These are phyloP conservation scores for Chymomyza procnemis DNA, from an alignment of 2,888 invertebrate species.

Conservation along the genomic window DNA sequence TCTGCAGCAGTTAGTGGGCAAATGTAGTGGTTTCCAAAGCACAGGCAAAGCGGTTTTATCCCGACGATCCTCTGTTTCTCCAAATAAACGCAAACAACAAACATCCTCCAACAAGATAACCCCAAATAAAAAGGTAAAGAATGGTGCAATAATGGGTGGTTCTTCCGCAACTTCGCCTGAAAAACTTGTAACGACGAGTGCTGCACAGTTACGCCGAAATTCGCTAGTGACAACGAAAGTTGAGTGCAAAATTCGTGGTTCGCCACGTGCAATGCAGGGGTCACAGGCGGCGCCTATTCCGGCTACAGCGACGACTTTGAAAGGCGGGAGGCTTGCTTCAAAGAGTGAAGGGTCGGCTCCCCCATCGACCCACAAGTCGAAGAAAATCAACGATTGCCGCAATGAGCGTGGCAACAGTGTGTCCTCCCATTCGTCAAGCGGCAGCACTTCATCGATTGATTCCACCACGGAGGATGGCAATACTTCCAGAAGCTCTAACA, in stretches of 20 bases:
- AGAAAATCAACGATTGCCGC: constrained; percentile 25
- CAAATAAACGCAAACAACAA: constrained; percentile 64
- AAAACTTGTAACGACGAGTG: constrained; percentile 28
- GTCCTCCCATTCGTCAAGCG: constrained; percentile 71
- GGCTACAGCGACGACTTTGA: constrained; percentile 3
- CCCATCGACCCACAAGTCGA: constrained; percentile 1
- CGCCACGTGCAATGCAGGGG: constrained; percentile 34
- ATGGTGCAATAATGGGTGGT: constrained; percentile 70
- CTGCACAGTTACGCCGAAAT: background rate
- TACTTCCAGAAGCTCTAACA: constrained; percentile 56
- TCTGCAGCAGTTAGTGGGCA: constrained; percentile 74
- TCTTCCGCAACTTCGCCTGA: constrained; percentile 37
- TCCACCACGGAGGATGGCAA: constrained; percentile 69
- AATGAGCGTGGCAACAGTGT: constrained; percentile 44
- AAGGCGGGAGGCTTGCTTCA: constrained; percentile 65
- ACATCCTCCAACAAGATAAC: constrained; percentile 49
- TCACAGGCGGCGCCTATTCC: constrained; percentile 34
- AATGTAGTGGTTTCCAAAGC: constrained; percentile 24
- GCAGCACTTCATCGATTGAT: constrained; percentile 73
- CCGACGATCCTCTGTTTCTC: constrained; percentile 67
- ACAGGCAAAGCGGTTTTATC: constrained; percentile 25
- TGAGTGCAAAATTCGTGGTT: constrained; percentile 45
- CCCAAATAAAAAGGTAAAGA: constrained; percentile 76
- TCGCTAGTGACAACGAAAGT: background rate
- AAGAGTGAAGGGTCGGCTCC: constrained; percentile 43